A percentile compares a stretch with the other conserved stretches of the same genome.
These are phyloP conservation scores for Tillus elongatus DNA, from an alignment of 2,888 invertebrate genomes.

Conservation along the genomic window DNA sequence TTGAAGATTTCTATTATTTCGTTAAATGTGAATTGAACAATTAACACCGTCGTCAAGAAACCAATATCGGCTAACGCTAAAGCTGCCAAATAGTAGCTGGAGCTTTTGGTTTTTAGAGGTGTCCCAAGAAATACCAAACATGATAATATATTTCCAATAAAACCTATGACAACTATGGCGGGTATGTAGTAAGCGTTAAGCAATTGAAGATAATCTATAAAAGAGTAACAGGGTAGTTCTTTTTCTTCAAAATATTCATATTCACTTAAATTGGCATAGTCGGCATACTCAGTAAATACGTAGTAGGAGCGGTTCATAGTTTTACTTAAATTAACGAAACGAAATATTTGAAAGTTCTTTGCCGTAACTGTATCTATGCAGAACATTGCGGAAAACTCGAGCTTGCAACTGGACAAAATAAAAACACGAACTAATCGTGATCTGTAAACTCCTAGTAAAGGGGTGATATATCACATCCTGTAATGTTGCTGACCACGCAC, in stretches of 20 bases:
- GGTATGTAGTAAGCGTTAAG: conserved; percentile 53
- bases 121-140: conserved; percentile 53
- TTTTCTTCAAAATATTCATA: conserved; percentile 13
- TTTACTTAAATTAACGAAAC: too few relatives aligned
- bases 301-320: too few relatives aligned
- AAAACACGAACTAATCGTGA: too few relatives aligned
- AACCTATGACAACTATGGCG: conserved; percentile 48
- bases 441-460: too few relatives aligned
- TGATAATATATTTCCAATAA: conserved; percentile 52
- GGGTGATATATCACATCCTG: too few relatives aligned
- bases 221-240: conserved; percentile 16
- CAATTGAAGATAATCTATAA: conserved; percentile 38
- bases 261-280: conserved; percentile 12
- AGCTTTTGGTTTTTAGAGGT: conserved; percentile 51
- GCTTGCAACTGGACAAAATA: too few relatives aligned
- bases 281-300: too few relatives aligned
- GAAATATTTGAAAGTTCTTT: too few relatives aligned
- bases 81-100: conserved; percentile 55
- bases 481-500: too few relatives aligned
- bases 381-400: too few relatives aligned
- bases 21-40: conserved; percentile 47
- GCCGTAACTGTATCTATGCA: too few relatives aligned
- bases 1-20: conserved; percentile 45
- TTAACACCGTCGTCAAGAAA: conserved; percentile 47
- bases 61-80: conserved; percentile 53